phyloP scores from a whole-genome alignment of 2,797 vertebrate genomes.

The Pseudotriccus pelzelni region DNA sequence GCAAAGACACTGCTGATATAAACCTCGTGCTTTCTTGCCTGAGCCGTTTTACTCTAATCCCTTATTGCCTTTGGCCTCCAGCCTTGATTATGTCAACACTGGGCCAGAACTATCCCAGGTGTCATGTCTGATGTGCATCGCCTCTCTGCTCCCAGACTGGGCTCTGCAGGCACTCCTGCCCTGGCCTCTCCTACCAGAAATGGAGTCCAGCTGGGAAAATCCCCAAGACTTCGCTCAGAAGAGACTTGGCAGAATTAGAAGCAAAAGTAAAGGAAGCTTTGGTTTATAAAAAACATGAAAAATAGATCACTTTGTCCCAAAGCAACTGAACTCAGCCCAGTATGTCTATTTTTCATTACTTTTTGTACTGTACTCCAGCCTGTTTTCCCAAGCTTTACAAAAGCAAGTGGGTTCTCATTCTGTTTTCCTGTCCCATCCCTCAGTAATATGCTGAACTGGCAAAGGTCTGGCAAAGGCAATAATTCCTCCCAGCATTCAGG shows the following conservation, averaged over 20 bases:
- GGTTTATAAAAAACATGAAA: not conserved
- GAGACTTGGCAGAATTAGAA: not conserved
- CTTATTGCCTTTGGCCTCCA: not conserved
- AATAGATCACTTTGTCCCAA: not conserved
- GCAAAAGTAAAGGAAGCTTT: not conserved
- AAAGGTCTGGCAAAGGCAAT: not conserved
- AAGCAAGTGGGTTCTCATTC: not conserved
- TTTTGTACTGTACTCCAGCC: slow-evolving; percentile 2
- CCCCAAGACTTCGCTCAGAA: not conserved
- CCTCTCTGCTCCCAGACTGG: not conserved
- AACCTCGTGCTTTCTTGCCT: not conserved
- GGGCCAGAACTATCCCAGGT: not conserved
- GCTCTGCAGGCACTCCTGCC: not conserved
- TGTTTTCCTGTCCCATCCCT: not conserved
- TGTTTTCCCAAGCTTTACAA: slow-evolving; percentile 16
- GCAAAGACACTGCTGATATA: not conserved
- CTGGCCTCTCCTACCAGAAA: not conserved
- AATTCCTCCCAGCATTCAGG: not conserved
- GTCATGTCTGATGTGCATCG: not conserved
- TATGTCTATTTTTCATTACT: not conserved
- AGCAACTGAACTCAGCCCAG: not conserved
- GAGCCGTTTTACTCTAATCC: not conserved
- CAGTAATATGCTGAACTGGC: not conserved
- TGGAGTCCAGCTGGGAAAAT: not conserved
- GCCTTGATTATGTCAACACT: not conserved